Evolutionary conservation across 1,140 invertebrate genomes (phyloP).

Genomic region (Diprion similis): DNA sequence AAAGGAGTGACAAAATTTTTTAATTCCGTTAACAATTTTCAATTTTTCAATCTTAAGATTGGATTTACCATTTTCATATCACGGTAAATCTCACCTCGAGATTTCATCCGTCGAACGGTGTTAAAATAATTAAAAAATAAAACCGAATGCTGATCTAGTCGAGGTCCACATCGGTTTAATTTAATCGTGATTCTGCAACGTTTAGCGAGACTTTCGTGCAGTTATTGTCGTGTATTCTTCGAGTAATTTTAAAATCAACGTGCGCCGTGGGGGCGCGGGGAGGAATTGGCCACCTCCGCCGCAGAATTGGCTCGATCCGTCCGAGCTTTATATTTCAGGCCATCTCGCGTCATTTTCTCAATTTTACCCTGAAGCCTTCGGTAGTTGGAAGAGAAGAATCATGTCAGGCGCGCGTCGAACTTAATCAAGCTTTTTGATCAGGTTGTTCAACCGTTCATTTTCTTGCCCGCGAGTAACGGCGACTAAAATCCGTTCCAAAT

Average conservation of each 20-base stretch:
- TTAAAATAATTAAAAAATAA: too few species aligned
- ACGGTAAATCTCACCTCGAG: too few species aligned
- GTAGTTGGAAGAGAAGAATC: neutral
- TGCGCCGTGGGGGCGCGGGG: slow-evolving; percentile 47
- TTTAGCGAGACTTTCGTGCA: neutral
- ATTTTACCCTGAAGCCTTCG: neutral
- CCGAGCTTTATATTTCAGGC: slow-evolving; percentile 13
- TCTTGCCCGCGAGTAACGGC: neutral
- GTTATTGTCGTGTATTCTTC: neutral
- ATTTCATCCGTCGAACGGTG: too few species aligned
- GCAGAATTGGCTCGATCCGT: slow-evolving; percentile 30
- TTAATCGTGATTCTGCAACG: neutral
- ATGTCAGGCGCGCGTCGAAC: slow-evolving; percentile 24
- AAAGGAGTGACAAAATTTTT: too few species aligned
- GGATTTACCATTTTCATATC: too few species aligned
- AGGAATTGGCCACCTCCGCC: slow-evolving; percentile 33
- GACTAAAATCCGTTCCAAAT: neutral
- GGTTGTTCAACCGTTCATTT: slow-evolving; percentile 34
- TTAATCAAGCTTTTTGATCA: slow-evolving; percentile 38
- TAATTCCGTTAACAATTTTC: too few species aligned
- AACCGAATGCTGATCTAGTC: too few species aligned
- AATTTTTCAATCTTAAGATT: too few species aligned
- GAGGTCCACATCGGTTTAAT: neutral
- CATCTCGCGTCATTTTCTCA: slow-evolving; percentile 16
- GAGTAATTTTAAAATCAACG: slow-evolving; percentile 36